Evolutionary conservation across 2,797 vertebrate genomes (phyloP).

Genomic region (Cyclura pinguis): DNA sequence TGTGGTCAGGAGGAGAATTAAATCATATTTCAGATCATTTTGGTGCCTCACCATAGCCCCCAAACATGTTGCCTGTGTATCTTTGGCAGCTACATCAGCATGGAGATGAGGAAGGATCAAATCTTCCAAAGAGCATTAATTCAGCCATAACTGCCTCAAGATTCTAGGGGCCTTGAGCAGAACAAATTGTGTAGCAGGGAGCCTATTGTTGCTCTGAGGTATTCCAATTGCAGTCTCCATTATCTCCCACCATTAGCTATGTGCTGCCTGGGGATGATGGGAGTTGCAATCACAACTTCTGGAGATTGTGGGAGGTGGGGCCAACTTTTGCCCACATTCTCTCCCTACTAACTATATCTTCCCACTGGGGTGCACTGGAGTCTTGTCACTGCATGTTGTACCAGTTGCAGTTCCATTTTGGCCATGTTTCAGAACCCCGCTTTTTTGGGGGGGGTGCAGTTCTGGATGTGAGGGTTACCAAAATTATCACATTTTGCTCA

Average conservation of each 20-base stretch:
- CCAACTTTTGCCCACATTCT: too few relatives aligned
- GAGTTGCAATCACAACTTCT: neutral
- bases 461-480: too few relatives aligned
- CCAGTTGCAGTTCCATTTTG: too few relatives aligned
- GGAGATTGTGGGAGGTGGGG: too few relatives aligned
- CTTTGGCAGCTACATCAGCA: neutral
- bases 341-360: too few relatives aligned
- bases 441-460: too few relatives aligned
- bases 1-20: neutral
- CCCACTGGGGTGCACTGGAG: too few relatives aligned
- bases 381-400: too few relatives aligned
- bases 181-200: neutral
- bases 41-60: neutral
- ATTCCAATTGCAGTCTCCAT: neutral
- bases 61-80: neutral
- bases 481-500: too few relatives aligned
- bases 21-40: neutral
- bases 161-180: neutral
- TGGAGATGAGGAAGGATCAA: neutral
- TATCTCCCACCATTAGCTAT: neutral
- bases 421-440: too few relatives aligned
- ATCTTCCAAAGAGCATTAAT: neutral
- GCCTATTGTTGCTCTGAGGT: too few relatives aligned
- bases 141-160: neutral
- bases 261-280: neutral